phyloP scores from a whole-genome alignment of 1,140 invertebrate genomes.

The Neoseiulus cucumeris region DNA sequence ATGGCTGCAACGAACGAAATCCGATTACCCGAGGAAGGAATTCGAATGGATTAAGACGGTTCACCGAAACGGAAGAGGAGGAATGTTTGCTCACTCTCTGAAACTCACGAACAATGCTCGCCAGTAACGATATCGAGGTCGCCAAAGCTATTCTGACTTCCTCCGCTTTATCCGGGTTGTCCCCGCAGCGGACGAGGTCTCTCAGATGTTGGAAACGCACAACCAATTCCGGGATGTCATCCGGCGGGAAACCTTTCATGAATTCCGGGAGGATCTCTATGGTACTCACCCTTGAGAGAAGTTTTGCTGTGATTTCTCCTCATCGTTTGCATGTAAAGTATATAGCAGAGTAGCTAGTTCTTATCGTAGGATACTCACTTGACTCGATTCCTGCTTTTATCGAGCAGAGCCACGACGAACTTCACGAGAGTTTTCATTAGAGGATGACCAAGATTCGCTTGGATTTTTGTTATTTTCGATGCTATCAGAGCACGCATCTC shows the following conservation, averaged over 20 bases:
- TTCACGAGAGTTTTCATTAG: not conserved
- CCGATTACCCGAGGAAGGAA: too few species aligned
- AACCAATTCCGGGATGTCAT: not conserved
- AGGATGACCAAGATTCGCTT: not conserved
- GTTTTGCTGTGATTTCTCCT: too few species aligned
- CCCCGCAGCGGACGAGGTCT: not conserved
- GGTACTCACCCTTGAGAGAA: not conserved
- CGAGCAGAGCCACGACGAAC: not conserved
- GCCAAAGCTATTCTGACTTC: not conserved
- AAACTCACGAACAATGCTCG: not conserved
- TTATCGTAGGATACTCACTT: constrained; percentile 7
- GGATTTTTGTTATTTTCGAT: not conserved
- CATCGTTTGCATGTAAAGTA: too few species aligned
- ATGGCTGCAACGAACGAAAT: not conserved
- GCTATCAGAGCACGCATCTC: not conserved
- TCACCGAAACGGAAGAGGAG: too few species aligned
- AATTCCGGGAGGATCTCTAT: not conserved
- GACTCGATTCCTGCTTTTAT: not conserved
- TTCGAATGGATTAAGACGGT: too few species aligned
- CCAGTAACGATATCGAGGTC: not conserved
- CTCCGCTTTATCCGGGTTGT: not conserved
- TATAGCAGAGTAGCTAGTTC: too few species aligned
- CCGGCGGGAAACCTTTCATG: not conserved
- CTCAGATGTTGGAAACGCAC: not conserved
- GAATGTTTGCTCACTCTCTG: too few species aligned